Conservation (phyloP, 2,888 invertebrate genomes). For the Stenchaetothrips biformis region DNA sequence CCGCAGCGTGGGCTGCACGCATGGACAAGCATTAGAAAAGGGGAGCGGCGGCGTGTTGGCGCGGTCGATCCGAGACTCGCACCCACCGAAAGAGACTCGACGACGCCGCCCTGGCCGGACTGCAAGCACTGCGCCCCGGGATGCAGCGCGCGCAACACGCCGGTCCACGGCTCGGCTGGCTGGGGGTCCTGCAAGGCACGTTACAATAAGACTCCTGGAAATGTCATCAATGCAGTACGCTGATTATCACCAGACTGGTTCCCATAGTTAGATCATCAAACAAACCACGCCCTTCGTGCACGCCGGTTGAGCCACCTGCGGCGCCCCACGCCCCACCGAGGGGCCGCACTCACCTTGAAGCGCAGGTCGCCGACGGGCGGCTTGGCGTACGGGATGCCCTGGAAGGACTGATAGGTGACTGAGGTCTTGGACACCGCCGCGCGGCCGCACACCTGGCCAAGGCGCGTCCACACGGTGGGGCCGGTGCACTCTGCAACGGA, state of each 20-base stretch:
- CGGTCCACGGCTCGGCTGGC: constrained; percentile 2
- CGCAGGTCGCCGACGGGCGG: constrained; percentile 10
- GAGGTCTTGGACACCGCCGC: neutral
- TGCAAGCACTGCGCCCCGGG: neutral
- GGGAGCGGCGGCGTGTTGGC: neutral
- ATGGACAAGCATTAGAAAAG: neutral
- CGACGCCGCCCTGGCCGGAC: neutral
- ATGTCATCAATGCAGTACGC: too few species aligned
- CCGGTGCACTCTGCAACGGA: constrained; percentile 16
- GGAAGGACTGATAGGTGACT: neutral
- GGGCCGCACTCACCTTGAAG: neutral
- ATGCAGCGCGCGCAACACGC: neutral
- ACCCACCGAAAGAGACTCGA: neutral
- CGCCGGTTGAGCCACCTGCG: too few species aligned
- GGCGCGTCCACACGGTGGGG: neutral
- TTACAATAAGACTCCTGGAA: too few species aligned
- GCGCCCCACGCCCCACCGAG: neutral
- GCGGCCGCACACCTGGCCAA: neutral
- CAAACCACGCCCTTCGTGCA: too few species aligned
- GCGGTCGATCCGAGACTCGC: neutral
- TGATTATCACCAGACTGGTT: too few species aligned
- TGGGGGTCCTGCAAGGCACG: constrained; percentile 2
- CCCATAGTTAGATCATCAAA: too few species aligned
- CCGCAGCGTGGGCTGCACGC: neutral
- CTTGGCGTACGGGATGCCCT: constrained; percentile 10